Evolutionary conservation across 2,888 invertebrate species (phyloP).

Genomic region (Apeira syringaria): DNA sequence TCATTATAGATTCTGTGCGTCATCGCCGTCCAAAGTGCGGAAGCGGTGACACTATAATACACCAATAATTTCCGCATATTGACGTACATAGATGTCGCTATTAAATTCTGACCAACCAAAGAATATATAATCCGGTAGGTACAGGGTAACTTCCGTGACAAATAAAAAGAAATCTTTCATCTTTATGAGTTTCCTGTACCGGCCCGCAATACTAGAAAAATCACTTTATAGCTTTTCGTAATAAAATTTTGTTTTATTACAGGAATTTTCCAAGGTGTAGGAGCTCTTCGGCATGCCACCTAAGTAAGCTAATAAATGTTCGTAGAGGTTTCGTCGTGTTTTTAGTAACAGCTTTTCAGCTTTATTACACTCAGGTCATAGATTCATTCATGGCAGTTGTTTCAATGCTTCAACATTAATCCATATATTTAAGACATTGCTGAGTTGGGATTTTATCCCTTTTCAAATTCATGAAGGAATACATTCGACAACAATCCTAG

Average conservation of each 20-base stretch:
- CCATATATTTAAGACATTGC: conserved; percentile 3
- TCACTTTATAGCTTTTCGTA: conserved; percentile 12
- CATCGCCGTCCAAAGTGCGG: conserved; percentile 32
- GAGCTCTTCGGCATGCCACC: conserved; percentile 74
- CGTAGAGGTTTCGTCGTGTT: conserved; percentile 29
- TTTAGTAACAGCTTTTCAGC: conserved; percentile 17
- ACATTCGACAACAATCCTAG: too few relatives aligned
- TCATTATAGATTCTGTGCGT: conserved; percentile 34
- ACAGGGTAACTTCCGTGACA: conserved; percentile 3
- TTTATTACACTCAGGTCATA: conserved; percentile 13
- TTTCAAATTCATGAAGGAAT: too few relatives aligned
- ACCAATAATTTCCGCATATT: conserved; percentile 4
- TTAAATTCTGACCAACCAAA: too few relatives aligned
- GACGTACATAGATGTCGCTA: conserved; percentile 5
- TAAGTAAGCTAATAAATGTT: conserved; percentile 66
- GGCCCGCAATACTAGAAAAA: conserved; percentile 5
- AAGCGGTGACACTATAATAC: conserved; percentile 7
- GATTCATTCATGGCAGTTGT: conserved; percentile 15
- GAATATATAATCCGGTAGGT: too few relatives aligned
- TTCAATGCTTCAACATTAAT: conserved; percentile 12
- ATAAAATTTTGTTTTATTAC: conserved; percentile 68
- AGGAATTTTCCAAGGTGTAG: conserved; percentile 73
- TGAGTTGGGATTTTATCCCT: too few relatives aligned
- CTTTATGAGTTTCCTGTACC: conserved; percentile 12
- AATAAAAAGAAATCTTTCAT: conserved; percentile 14